Evolutionary conservation across 2,113 vertebrate genomes (phyloP).

Genomic region (Ceuthmochares aereus): DNA sequence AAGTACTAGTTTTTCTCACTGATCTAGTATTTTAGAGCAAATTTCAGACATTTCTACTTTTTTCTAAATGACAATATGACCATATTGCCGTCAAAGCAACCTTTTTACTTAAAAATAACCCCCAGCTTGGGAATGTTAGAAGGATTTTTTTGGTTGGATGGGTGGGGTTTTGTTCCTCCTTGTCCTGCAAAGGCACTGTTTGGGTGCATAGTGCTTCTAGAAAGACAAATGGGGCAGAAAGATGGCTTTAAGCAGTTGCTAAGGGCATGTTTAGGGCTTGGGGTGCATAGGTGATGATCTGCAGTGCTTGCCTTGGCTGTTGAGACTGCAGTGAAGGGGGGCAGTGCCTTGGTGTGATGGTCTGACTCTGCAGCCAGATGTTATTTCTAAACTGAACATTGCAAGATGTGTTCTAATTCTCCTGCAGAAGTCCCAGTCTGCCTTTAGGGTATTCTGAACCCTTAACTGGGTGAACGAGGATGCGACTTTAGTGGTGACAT

Average conservation of each 20-base stretch:
- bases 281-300: neutral
- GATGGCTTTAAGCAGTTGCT: neutral
- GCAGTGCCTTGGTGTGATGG: accelerated
- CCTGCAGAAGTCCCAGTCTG: neutral
- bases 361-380: neutral
- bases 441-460: neutral
- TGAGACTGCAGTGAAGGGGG: neutral
- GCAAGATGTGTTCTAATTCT: neutral
- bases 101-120: neutral
- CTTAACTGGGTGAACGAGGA: neutral
- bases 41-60: neutral
- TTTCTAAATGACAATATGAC: neutral
- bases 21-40: neutral
- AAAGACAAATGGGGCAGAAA: neutral
- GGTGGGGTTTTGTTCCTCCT: neutral
- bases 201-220: neutral
- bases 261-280: neutral
- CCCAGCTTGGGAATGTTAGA: neutral
- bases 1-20: neutral
- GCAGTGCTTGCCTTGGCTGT: neutral
- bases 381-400: neutral
- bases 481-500: neutral
- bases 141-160: neutral
- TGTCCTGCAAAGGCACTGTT: neutral
- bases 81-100: neutral